phyloP scores from a whole-genome alignment of 1,140 invertebrate genomes.

The Neotoxoptera formosana region DNA sequence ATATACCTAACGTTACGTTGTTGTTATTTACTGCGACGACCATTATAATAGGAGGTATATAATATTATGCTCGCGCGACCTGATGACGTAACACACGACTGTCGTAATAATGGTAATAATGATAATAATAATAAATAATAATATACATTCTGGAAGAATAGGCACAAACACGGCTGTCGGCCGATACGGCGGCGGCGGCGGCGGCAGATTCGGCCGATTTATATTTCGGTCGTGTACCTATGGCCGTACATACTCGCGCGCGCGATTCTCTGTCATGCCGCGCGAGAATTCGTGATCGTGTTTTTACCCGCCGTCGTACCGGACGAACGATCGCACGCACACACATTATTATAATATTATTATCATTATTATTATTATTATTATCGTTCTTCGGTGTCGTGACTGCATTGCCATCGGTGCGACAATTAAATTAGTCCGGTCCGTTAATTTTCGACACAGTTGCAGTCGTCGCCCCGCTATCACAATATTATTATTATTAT shows the following conservation, averaged over 20 bases:
- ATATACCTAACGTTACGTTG: neutral
- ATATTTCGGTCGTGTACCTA: constrained; percentile 45
- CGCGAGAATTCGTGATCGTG: constrained; percentile 30
- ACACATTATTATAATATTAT: neutral
- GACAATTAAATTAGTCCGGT: constrained; percentile 43
- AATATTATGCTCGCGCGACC: neutral
- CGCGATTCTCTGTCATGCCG: constrained; percentile 1
- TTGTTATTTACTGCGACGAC: neutral
- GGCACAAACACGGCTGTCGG: neutral
- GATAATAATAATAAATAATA: neutral
- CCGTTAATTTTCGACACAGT: constrained; percentile 42
- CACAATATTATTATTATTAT: neutral
- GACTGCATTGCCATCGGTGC: constrained; percentile 5
- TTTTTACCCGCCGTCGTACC: neutral
- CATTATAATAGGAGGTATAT: neutral
- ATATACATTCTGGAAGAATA: constrained; percentile 4
- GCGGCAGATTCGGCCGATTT: neutral
- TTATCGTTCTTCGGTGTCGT: neutral
- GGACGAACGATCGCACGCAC: neutral
- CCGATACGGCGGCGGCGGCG: neutral
- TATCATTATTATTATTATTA: constrained; percentile 10
- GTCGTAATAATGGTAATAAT: neutral
- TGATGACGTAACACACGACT: neutral
- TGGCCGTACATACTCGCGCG: neutral
- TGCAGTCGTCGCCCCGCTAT: neutral